Percentiles rank a stretch among this genome's conserved stretches.
These are phyloP conservation scores for Pseudachorutes palmiensis DNA, from an alignment of 1,140 invertebrate genomes.

Conservation along the genomic window DNA sequence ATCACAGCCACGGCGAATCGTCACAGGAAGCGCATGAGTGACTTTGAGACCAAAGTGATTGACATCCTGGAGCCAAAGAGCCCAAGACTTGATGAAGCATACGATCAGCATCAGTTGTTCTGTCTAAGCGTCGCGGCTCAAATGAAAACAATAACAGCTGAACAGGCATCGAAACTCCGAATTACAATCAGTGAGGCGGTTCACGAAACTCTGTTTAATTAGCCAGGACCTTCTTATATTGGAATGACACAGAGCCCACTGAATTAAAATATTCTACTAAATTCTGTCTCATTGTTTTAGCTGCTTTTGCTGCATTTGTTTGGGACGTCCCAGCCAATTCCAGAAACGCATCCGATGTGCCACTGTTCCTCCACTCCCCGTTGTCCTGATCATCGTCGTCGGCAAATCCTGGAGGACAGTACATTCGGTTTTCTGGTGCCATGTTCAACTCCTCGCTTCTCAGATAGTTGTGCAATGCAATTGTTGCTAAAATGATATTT, in stretches of 20 bases:
- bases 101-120: background rate
- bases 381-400: background rate
- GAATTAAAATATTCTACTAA: background rate
- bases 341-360: background rate
- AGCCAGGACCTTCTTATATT: background rate
- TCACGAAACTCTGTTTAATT: background rate
- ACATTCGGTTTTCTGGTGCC: background rate
- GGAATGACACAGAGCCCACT: background rate
- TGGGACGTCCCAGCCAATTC: background rate
- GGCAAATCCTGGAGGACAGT: background rate
- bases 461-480: constrained; percentile 13
- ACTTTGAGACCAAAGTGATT: background rate
- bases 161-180: background rate
- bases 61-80: background rate
- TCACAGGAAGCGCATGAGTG: background rate
- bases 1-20: background rate
- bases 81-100: background rate
- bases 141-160: background rate
- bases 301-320: background rate
- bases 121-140: background rate
- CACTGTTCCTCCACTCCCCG: background rate
- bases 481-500: background rate
- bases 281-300: background rate
- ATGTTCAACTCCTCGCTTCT: background rate
- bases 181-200: background rate